Evolutionary conservation across 2,113 vertebrate species (phyloP).

Genomic region (Amazona vittata): DNA sequence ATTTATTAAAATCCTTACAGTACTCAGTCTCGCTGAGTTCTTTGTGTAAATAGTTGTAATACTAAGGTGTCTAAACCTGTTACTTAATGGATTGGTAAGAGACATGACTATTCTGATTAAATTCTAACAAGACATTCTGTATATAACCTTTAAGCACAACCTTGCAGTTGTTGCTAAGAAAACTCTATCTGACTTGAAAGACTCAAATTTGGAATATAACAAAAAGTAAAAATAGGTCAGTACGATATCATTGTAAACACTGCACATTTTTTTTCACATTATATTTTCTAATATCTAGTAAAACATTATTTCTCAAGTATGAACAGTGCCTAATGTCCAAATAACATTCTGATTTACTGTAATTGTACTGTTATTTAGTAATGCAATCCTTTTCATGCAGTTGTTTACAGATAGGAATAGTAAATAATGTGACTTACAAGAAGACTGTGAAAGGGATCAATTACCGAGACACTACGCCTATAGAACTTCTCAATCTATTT

Average conservation of each 20-base stretch:
- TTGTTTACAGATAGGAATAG: not conserved
- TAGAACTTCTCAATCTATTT: not conserved
- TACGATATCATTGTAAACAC: conserved; percentile 3
- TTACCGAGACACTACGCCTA: not conserved
- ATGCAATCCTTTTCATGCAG: not conserved
- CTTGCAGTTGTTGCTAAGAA: not conserved
- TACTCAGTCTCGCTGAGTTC: not conserved
- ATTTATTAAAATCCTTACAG: not conserved
- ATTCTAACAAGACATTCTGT: not conserved
- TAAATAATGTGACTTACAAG: not conserved
- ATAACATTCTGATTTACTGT: not conserved
- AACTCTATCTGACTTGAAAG: not conserved
- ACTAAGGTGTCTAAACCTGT: not conserved
- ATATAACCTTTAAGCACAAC: not conserved
- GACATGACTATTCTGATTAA: not conserved
- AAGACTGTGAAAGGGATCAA: not conserved
- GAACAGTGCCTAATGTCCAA: not conserved
- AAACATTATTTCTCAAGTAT: not conserved
- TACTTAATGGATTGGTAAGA: not conserved
- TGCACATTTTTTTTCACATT: not conserved
- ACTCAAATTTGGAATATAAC: not conserved
- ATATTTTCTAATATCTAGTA: not conserved
- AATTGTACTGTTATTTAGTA: not conserved
- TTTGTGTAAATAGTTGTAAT: not conserved
- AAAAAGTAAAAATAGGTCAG: conserved; percentile 35